Evolutionary conservation across 2,888 invertebrate genomes (phyloP).

Genomic region (Drosophila subsilvestris): DNA sequence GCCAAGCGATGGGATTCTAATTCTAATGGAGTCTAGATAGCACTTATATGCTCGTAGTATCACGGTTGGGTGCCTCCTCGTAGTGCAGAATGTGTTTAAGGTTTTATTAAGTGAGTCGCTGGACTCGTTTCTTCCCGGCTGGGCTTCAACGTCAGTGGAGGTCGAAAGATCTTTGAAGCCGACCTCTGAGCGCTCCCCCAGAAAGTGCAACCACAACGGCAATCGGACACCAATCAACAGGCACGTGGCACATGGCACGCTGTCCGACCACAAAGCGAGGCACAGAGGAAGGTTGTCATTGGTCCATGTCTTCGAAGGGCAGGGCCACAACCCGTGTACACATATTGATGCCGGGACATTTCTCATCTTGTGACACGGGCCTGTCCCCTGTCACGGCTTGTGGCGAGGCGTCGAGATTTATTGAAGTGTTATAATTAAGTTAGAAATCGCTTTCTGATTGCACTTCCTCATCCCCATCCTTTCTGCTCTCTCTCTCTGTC

Average conservation of each 20-base stretch:
- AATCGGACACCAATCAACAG: conserved; percentile 28
- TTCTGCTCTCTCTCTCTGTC: not conserved
- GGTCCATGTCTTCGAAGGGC: conserved; percentile 23
- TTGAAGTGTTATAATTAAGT: conserved; percentile 74
- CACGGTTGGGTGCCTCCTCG: not conserved
- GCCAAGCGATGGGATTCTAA: conserved; percentile 22
- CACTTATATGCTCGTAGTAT: not conserved
- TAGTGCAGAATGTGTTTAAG: not conserved
- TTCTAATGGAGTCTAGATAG: conserved; percentile 10
- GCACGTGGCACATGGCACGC: conserved; percentile 13
- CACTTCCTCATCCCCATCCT: conserved; percentile 15
- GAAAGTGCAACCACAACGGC: conserved; percentile 28
- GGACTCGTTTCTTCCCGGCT: not conserved
- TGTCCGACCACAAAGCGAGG: conserved; percentile 28
- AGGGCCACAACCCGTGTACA: conserved; percentile 44
- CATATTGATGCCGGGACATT: conserved; percentile 51
- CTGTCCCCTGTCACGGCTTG: conserved; percentile 57
- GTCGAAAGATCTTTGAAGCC: conserved; percentile 33
- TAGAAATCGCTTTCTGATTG: conserved; percentile 65
- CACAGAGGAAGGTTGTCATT: conserved; percentile 36
- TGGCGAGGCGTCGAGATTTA: conserved; percentile 75
- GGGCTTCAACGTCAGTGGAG: conserved; percentile 20
- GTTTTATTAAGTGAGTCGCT: not conserved
- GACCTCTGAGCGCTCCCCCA: conserved; percentile 8
- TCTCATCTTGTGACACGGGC: conserved; percentile 23